Percentiles rank a stretch among this genome's conserved stretches.
Evolutionary conservation across 2,797 vertebrate genomes (phyloP).

Genomic region (Pygocentrus nattereri): DNA sequence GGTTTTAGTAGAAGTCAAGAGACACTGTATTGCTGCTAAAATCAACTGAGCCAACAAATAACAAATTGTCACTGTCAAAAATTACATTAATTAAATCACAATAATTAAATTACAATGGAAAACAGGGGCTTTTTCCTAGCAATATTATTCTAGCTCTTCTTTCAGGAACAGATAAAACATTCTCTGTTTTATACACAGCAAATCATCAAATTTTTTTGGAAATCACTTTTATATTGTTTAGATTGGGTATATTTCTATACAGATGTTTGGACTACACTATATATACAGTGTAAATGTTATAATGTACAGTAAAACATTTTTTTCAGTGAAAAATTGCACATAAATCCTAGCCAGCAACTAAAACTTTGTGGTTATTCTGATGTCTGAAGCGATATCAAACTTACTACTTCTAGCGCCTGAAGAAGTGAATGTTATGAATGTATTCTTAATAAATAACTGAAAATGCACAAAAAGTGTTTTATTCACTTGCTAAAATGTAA

Average conservation of each 20-base stretch:
- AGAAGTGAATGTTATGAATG: not conserved
- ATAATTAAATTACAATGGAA: not conserved
- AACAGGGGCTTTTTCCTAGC: not conserved
- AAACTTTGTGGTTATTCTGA: not conserved
- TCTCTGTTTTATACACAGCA: not conserved
- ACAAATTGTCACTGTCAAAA: not conserved
- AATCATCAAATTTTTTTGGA: not conserved
- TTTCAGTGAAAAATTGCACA: constrained; percentile 6
- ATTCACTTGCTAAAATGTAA: not conserved
- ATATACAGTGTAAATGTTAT: not conserved
- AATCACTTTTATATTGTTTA: not conserved
- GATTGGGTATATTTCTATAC: not conserved
- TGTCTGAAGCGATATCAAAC: not conserved
- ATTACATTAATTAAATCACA: not conserved
- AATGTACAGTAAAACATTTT: not conserved
- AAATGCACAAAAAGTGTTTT: not conserved
- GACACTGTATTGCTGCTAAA: constrained; percentile 3
- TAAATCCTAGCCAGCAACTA: not conserved
- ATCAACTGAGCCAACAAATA: constrained; percentile 25
- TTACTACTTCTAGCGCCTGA: not conserved
- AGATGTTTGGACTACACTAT: not conserved
- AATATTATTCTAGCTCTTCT: not conserved
- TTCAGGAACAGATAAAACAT: not conserved
- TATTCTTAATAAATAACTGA: not conserved
- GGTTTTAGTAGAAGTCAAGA: not conserved